Percentiles rank a stretch among this genome's conserved stretches.
phyloP scores from a whole-genome alignment of 2,797 vertebrate species.

The Manis pentadactyla region DNA sequence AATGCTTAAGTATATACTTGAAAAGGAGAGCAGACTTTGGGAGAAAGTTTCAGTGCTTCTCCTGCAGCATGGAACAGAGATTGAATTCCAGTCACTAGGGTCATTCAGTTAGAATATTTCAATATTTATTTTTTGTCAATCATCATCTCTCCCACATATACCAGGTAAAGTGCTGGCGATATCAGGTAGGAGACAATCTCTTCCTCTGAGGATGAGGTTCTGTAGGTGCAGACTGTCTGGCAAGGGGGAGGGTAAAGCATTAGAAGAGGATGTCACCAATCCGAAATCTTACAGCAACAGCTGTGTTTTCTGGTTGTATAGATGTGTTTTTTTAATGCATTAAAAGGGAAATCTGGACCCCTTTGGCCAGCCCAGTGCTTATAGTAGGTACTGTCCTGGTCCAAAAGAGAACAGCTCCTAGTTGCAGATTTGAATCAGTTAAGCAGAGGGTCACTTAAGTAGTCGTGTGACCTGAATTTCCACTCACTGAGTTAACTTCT shows the following conservation, averaged over 20 bases:
- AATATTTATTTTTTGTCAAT: not conserved
- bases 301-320: not conserved
- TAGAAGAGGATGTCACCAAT: not conserved
- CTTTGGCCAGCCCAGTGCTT: not conserved
- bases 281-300: not conserved
- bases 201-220: not conserved
- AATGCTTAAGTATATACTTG: not conserved
- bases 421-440: not conserved
- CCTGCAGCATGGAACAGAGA: not conserved
- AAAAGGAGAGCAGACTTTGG: not conserved
- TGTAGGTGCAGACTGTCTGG: not conserved
- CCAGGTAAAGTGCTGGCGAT: not conserved
- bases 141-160: not conserved
- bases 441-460: not conserved
- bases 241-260: not conserved
- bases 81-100: not conserved
- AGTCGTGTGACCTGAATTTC: not conserved
- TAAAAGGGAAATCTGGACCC: not conserved
- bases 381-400: not conserved
- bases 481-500: not conserved
- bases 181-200: not conserved
- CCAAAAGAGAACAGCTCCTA: not conserved
- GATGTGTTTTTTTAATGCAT: not conserved
- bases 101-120: not conserved
- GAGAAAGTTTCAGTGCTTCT: not conserved